phyloP scores from a whole-genome alignment of 2,888 invertebrate genomes.

The Drosophila bunnanda region DNA sequence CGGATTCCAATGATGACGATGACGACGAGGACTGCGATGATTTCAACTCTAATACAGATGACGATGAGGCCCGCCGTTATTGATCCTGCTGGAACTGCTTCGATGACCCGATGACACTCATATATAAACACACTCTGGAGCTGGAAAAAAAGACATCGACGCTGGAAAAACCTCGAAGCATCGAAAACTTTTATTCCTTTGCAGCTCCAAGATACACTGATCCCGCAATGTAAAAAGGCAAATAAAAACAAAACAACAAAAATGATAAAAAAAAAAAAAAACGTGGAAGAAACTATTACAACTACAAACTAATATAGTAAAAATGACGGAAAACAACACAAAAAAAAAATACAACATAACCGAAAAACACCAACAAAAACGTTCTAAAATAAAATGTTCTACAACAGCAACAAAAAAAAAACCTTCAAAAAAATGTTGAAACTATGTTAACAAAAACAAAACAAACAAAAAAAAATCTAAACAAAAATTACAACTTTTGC shows the following conservation, averaged over 20 bases:
- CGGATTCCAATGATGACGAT: constrained; percentile 75
- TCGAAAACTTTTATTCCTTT: background rate
- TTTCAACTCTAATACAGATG: constrained; percentile 73
- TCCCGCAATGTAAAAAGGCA: constrained; percentile 72
- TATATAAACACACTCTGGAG: background rate
- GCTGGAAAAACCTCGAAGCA: background rate
- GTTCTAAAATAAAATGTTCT: constrained; percentile 54
- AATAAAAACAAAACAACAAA: constrained; percentile 26
- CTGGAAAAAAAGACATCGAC: background rate
- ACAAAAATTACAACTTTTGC: constrained; percentile 50
- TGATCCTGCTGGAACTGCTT: constrained; percentile 58
- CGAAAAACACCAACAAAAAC: constrained; percentile 46
- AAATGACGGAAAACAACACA: constrained; percentile 13
- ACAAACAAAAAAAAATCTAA: constrained; percentile 29
- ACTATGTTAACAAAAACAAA: constrained; percentile 63
- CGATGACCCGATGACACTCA: constrained; percentile 32
- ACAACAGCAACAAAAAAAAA: constrained; percentile 43
- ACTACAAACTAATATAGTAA: constrained; percentile 60
- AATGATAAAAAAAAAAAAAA: constrained; percentile 12
- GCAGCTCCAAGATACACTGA: constrained; percentile 8
- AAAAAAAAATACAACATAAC: constrained; percentile 32
- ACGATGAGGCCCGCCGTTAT: constrained; percentile 78
- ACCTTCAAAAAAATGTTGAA: constrained; percentile 62
- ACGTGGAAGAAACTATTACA: constrained; percentile 37
- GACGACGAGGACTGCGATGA: constrained; percentile 73